phyloP scores from a whole-genome alignment of 2,113 vertebrate genomes.

The Nycticorax nycticorax region DNA sequence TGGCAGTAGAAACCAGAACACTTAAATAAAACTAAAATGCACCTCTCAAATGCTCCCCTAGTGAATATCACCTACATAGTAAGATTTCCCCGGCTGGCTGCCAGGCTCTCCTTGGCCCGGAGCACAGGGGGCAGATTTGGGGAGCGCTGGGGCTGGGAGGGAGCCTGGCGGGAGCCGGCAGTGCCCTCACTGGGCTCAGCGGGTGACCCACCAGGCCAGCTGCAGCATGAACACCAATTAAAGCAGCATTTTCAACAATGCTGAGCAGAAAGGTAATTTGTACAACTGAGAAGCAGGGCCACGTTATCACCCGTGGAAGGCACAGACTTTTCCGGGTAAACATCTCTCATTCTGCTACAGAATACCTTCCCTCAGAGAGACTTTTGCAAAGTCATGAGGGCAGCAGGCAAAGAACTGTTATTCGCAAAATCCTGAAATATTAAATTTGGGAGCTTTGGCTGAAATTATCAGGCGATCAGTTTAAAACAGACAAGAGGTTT shows the following conservation, averaged over 20 bases:
- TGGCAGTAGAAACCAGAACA: not conserved
- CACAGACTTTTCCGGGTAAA: not conserved
- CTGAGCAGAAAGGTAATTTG: not conserved
- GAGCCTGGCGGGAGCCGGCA: not conserved
- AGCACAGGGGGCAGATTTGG: not conserved
- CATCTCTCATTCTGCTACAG: not conserved
- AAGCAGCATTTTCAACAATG: not conserved
- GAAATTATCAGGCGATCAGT: not conserved
- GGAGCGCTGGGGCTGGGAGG: not conserved
- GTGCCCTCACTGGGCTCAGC: not conserved
- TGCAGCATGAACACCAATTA: not conserved
- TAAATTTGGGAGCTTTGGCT: not conserved
- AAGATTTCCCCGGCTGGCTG: not conserved
- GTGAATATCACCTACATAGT: not conserved
- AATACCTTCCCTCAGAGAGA: not conserved
- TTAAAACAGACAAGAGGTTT: not conserved
- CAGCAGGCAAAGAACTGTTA: not conserved
- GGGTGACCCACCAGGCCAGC: not conserved
- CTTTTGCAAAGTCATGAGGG: not conserved
- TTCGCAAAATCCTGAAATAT: not conserved
- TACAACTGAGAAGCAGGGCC: not conserved
- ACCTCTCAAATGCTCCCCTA: not conserved
- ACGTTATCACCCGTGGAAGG: not conserved
- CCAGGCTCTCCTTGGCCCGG: not conserved
- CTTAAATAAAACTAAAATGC: constrained; percentile 41